Percentiles rank a stretch among this genome's conserved stretches.
These are phyloP conservation scores for Typhlomys cinereus DNA, from an alignment of 2,113 vertebrate genomes.

Conservation along the genomic window DNA sequence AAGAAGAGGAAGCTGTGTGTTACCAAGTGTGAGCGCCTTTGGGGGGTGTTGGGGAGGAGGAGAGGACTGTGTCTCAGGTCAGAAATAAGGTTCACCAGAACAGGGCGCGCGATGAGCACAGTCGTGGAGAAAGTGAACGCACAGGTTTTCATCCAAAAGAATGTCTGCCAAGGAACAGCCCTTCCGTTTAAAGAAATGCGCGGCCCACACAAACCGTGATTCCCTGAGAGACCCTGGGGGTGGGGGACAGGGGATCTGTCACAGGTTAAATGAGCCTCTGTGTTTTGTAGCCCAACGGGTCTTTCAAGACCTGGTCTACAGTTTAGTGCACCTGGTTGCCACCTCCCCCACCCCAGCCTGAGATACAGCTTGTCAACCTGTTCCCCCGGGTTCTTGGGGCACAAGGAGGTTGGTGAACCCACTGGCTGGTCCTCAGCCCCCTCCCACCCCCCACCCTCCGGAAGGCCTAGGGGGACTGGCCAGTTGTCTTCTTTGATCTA, in stretches of 20 bases:
- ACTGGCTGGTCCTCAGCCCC: slow-evolving; percentile 27
- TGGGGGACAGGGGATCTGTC: background rate
- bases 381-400: slow-evolving; percentile 38
- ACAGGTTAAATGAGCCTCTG: slow-evolving; percentile 14
- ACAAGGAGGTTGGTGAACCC: background rate
- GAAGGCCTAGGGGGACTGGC: slow-evolving; percentile 46
- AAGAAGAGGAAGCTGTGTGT: slow-evolving; percentile 84
- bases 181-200: slow-evolving; percentile 53
- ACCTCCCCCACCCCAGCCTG: slow-evolving; percentile 10
- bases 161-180: slow-evolving; percentile 1
- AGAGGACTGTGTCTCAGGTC: slow-evolving; percentile 52
- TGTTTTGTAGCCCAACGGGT: slow-evolving; percentile 69
- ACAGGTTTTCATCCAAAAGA: background rate
- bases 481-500: slow-evolving; percentile 67
- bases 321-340: slow-evolving; percentile 62
- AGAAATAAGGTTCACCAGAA: slow-evolving; percentile 52
- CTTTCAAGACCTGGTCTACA: slow-evolving; percentile 44
- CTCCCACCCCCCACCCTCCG: too few species aligned
- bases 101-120: slow-evolving; percentile 13
- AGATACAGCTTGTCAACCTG: slow-evolving; percentile 52
- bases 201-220: background rate
- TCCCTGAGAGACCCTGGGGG: background rate
- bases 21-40: slow-evolving; percentile 78
- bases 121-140: slow-evolving; percentile 35
- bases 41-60: too few species aligned